Base-by-base conservation (phyloP, 2,113 vertebrate species). In the Ibidorhyncha struthersii region DNA sequence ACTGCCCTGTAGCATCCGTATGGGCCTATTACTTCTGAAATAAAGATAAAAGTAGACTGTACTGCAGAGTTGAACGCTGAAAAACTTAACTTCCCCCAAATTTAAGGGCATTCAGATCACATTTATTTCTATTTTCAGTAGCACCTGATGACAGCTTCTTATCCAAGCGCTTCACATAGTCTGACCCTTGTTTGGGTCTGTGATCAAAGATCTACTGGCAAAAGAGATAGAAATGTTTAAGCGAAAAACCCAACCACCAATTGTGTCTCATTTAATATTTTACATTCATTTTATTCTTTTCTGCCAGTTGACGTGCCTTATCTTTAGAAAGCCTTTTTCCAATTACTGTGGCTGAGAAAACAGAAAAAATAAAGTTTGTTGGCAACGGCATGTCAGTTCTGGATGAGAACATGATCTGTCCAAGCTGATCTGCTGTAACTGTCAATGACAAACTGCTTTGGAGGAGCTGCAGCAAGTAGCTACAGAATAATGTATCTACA, bases 251-350 rank as follows among this genome's bases (percentile, higher is more conserved):
- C 18, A 26, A 9, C 27, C 34, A 13, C 9, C 4, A 21, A 0
- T 72, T 86, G 23, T 67, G 69, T 85, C 81, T 89, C 47, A 38
- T 81, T 89, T 50, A 67, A 9, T 89, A 76, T 91, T 96, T 79
- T 79, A 45, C 19, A 45, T 87, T 91, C 0, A 8, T 94, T 84
- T 90, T 76, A 45, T 36, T 76, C 10, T 92, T 40, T 86, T 34
- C 40, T 94, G 49, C n/a, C 56, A 62, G 34, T 30, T 82, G 58
- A 76, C 43, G 5, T 89, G 25, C 18, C 62, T 89, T 95, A 82
- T 96, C 34, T 86, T 86, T 80, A 76, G 61, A 80, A 91, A 89
- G 85, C 80, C 27, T 66, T 87, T 93, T 93, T 53, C 66, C 70
- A 84, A 8, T 94, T 94, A 80, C 52, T 62, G 50, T 80, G n/a